Base-by-base conservation (phyloP, 2,888 invertebrate genomes). In the Steinernema carpocapsae region DNA sequence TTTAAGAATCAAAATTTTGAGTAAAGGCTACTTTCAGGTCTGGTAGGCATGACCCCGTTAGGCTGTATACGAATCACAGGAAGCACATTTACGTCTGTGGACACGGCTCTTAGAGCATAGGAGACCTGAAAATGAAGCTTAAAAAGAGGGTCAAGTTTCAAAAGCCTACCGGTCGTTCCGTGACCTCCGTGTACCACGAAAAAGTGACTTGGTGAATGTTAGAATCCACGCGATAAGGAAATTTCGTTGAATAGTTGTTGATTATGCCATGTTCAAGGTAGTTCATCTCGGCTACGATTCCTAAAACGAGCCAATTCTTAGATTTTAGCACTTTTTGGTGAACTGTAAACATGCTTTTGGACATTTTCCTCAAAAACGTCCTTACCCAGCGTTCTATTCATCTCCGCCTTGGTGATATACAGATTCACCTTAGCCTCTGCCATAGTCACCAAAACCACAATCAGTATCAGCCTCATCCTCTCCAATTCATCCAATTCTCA, bases 311-410 rank as follows among this genome's bases (percentile, higher is more conserved):
- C n/a, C n/a, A n/a, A n/a, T n/a, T n/a, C n/a, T n/a, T n/a, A 4
- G 43, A 19, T n/a, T 51, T 10, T 6, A 51, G n/a, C n/a, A n/a
- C n/a, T n/a, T n/a, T n/a, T n/a, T n/a, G n/a, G 51, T 19, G 51
- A 51, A 43, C 7, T 43, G 7, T 19, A 19, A 51, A 51, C 7
- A 51, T 51, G 51, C 12, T 51, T 10, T 19, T 51, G 43, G 14
- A 43, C 43, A 14, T n/a, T n/a, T n/a, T n/a, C n/a, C n/a, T n/a
- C n/a, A n/a, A n/a, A n/a, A 7, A 12, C 43, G 26, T 12, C 64
- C 78, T 74, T 73, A 86, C 86, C 87, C 6, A 86, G 74, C 6
- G 87, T 87, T 37, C 87, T 73, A 64, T 85, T 85, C 84, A 86
- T 85, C 71, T 87, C 87, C 26, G 81, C 80, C 48, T 83, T 79